Percentiles rank a stretch among this genome's conserved stretches.
phyloP scores from a whole-genome alignment of 1,140 invertebrate species.

The Cydia amplana region DNA sequence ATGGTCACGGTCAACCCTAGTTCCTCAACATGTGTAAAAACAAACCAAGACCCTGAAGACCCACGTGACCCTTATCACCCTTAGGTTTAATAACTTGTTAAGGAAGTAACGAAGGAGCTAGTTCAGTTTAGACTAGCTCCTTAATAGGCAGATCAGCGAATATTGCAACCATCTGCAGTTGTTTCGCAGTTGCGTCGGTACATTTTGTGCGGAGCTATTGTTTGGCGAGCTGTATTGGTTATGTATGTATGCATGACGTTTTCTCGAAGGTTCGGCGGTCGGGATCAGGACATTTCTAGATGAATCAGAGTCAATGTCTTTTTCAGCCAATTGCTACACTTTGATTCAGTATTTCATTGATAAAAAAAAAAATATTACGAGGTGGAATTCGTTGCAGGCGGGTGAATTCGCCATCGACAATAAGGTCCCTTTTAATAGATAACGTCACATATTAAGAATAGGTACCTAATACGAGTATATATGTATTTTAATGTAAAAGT shows the following conservation, averaged over 20 bases:
- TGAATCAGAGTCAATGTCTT: neutral
- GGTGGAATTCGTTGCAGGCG: too few species aligned
- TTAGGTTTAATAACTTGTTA: neutral
- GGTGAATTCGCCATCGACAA: too few species aligned
- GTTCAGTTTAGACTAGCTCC: neutral
- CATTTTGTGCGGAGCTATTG: neutral
- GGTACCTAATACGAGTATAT: too few species aligned
- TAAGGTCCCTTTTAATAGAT: too few species aligned
- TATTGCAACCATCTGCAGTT: neutral
- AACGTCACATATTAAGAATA: too few species aligned
- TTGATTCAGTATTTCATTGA: too few species aligned
- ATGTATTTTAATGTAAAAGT: too few species aligned
- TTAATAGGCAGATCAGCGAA: conserved; percentile 1
- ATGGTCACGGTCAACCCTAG: too few species aligned
- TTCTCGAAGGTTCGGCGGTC: neutral
- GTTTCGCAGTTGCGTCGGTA: neutral
- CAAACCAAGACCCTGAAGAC: neutral
- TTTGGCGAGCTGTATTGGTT: neutral
- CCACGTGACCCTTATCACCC: neutral
- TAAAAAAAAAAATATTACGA: too few species aligned
- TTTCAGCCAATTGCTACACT: too few species aligned
- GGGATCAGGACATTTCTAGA: conserved; percentile 7
- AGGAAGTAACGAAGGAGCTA: neutral
- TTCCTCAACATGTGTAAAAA: neutral
- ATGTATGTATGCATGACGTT: neutral